Evolutionary conservation across 2,797 vertebrate genomes (phyloP), one percentile per base, ranked within the genome.

Genomic region (Lepidocolaptes lacrymiger): DNA sequence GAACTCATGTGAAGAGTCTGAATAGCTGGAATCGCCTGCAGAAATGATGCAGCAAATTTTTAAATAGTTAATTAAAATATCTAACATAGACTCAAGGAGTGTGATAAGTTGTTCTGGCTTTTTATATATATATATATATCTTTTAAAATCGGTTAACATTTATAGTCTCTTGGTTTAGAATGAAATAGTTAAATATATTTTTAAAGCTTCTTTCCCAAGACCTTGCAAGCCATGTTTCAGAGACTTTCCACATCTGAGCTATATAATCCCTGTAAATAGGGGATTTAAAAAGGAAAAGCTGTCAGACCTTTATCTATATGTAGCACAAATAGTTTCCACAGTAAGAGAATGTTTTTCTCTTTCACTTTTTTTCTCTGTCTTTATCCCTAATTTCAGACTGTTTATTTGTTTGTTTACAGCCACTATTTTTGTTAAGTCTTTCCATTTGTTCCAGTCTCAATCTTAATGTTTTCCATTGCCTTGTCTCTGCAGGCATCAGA

Each of bases 221-320:
- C 28, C 12, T 89, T 68, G 23, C n/a, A 78, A 88, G 43, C 23
- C 21, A 19, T 21, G 9, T 89, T 92, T 69, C 72, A 78, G 64
- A 55, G 30, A n/a, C 32, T 89, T 91, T 91, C 72, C 23, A 48
- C n/a, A 75, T 79, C 39, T 51, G 58, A 89, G 48, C 78, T 84
- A 73, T 17, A 81, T 66, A 96, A 88, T 78, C 54, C 73, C 51
- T 73, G 76, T 79, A 86, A 94, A 91, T 46, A 86, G 10, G 12
- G 19, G 58, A 88, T 91, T 92, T 91, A 36, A 67, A 86, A 91
- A 78, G 36, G 32, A 89, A 89, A 79, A 81, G 21, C 59, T 78
- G 69, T 73, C 76, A 91, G 55, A 83, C 34, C 5, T 87, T 93
- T 92, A 73, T 82, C 77, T 96, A n/a, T 80, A 59, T 23, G 69